These are phyloP conservation scores for Podarcis lilfordi DNA, from an alignment of 2,797 vertebrate genomes.

Conservation along the genomic window DNA sequence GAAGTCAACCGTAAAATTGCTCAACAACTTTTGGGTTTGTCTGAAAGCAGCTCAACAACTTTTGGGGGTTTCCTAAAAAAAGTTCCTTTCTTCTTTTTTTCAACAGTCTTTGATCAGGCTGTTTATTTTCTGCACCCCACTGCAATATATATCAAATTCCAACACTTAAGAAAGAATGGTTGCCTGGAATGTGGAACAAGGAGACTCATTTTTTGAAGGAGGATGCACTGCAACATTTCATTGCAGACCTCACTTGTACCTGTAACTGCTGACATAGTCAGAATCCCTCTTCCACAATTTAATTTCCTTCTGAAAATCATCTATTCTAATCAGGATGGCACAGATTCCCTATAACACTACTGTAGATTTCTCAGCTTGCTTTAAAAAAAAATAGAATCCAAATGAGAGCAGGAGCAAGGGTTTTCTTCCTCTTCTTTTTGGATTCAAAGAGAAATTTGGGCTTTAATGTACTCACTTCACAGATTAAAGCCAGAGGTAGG, in stretches of 20 bases:
- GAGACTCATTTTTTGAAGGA: neutral
- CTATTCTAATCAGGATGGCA: conserved; percentile 22
- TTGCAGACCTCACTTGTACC: neutral
- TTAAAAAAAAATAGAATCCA: neutral
- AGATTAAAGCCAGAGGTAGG: conserved; percentile 51
- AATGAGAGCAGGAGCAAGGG: neutral
- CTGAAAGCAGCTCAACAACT: too few species aligned
- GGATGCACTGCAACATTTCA: neutral
- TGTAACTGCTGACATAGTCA: conserved; percentile 16
- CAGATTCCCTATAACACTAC: conserved; percentile 16
- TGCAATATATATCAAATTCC: too few species aligned
- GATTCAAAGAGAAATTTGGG: conserved; percentile 40
- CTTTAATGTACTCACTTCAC: conserved; percentile 53
- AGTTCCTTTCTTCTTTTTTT: too few species aligned
- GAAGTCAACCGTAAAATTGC: too few species aligned
- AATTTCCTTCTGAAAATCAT: neutral
- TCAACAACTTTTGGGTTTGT: too few species aligned
- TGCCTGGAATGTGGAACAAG: neutral
- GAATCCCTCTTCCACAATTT: neutral
- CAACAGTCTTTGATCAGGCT: too few species aligned
- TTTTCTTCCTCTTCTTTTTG: conserved; percentile 5
- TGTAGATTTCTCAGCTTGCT: neutral
- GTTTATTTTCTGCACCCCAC: too few species aligned
- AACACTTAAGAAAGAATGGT: neutral
- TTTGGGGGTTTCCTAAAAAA: too few species aligned